Evolutionary conservation across 2,888 invertebrate genomes (phyloP).

Genomic region (Lasioglossum zephyrum): DNA sequence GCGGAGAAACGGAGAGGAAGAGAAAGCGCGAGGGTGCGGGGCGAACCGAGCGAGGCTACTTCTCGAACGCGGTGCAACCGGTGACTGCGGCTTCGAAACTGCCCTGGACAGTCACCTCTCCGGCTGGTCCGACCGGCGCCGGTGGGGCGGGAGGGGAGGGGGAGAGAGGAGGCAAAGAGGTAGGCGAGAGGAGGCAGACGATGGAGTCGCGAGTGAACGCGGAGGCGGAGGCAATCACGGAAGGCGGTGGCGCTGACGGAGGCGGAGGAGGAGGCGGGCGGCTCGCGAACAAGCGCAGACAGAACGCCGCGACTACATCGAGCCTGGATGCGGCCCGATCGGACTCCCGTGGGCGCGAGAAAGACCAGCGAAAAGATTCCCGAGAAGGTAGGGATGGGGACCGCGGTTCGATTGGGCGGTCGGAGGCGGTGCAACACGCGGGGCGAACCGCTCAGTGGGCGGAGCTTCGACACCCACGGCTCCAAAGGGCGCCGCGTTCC

Average conservation of each 20-base stretch:
- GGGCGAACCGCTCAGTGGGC: slow-evolving; percentile 38
- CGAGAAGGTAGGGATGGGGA: slow-evolving; percentile 9
- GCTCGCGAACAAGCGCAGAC: slow-evolving; percentile 5
- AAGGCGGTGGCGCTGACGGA: slow-evolving; percentile 10
- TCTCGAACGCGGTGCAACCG: slow-evolving; percentile 80
- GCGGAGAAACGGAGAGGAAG: not conserved
- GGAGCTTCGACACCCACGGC: slow-evolving; percentile 66
- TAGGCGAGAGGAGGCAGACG: slow-evolving; percentile 28
- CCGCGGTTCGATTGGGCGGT: slow-evolving; percentile 27
- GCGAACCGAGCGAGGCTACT: slow-evolving; percentile 49
- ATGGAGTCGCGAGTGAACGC: slow-evolving; percentile 61
- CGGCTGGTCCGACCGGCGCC: slow-evolving; percentile 37
- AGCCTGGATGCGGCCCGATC: not conserved
- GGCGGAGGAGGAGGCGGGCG: slow-evolving; percentile 16
- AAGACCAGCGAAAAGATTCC: not conserved
- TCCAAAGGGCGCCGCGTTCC: slow-evolving; percentile 39
- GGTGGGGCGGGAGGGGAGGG: slow-evolving; percentile 23
- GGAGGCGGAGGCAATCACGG: slow-evolving; percentile 26
- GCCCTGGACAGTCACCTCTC: slow-evolving; percentile 81
- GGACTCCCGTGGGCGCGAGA: slow-evolving; percentile 5
- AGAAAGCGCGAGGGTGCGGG: not conserved
- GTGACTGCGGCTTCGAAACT: slow-evolving; percentile 83
- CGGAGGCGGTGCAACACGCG: slow-evolving; percentile 40
- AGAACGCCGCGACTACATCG: not conserved
- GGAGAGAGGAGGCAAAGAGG: slow-evolving; percentile 10